These are phyloP conservation scores for Drosophila novamexicana DNA, from an alignment of 1,140 invertebrate species.

Conservation along the genomic window DNA sequence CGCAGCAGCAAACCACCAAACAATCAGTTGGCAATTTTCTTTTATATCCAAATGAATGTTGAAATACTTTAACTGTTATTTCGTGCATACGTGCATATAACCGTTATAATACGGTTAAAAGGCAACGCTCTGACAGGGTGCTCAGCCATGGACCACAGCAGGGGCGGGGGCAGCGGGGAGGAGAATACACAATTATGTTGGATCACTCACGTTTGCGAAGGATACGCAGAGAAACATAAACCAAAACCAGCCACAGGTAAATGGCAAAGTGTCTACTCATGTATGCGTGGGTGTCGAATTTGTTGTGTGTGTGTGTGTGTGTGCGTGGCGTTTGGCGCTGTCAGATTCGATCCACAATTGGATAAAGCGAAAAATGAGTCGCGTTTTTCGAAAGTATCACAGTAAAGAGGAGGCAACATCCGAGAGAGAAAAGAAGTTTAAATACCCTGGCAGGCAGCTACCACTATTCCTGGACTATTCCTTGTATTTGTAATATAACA, in stretches of 20 bases:
- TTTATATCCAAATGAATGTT: constrained; percentile 65
- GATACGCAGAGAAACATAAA: constrained; percentile 50
- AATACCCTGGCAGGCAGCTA: not conserved
- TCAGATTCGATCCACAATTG: not conserved
- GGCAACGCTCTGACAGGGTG: constrained; percentile 10
- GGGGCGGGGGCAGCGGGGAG: not conserved
- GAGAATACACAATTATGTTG: constrained; percentile 73
- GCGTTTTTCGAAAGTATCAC: constrained; percentile 32
- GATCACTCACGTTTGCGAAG: constrained; percentile 74
- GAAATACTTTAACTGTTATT: constrained; percentile 79
- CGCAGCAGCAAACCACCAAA: constrained; percentile 58
- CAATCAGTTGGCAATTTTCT: constrained; percentile 76
- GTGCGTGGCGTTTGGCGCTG: not conserved
- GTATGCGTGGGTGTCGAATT: constrained; percentile 20
- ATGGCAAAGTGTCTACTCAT: not conserved
- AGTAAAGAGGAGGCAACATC: not conserved
- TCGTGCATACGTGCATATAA: constrained; percentile 73
- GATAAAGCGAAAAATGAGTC: constrained; percentile 10
- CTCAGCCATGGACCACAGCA: not conserved
- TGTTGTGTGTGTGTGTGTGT: constrained; percentile 5
- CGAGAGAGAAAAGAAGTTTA: not conserved
- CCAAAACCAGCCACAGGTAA: constrained; percentile 19
- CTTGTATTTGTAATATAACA: too few relatives aligned
- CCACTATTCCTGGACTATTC: too few relatives aligned
- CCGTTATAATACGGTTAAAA: constrained; percentile 75